Percentiles rank a stretch among this genome's conserved stretches.
phyloP scores from a whole-genome alignment of 2,797 vertebrate species.

The Ptychadena robeensis region DNA sequence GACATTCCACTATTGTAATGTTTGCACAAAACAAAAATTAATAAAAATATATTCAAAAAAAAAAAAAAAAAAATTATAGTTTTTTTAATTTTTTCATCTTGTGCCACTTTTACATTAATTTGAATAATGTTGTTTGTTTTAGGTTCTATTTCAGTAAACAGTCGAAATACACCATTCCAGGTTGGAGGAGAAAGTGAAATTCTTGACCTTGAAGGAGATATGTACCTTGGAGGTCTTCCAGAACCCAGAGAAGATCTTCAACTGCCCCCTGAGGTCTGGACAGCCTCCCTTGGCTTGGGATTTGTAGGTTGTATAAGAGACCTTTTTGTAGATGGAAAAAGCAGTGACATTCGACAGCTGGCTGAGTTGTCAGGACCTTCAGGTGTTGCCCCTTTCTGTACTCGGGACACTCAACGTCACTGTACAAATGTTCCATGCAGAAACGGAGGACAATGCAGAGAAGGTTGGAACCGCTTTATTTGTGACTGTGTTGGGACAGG shows the following conservation, averaged over 20 bases:
- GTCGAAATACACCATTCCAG: slow-evolving; percentile 86
- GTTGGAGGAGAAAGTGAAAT: slow-evolving; percentile 91
- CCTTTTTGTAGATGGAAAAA: slow-evolving; percentile 91
- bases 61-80: too few species aligned
- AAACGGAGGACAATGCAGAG: slow-evolving; percentile 84
- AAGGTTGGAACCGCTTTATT: slow-evolving; percentile 94
- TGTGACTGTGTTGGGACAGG: slow-evolving; percentile 90
- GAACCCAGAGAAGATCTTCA: slow-evolving; percentile 80
- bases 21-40: too few species aligned
- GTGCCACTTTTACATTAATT: too few species aligned
- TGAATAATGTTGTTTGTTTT: not conserved
- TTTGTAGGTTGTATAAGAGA: slow-evolving; percentile 93
- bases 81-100: too few species aligned
- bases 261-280: slow-evolving; percentile 90
- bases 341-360: slow-evolving; percentile 85
- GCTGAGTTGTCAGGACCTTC: slow-evolving; percentile 80
- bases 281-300: slow-evolving; percentile 84
- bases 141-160: slow-evolving; percentile 88
- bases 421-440: slow-evolving; percentile 84
- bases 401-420: slow-evolving; percentile 83
- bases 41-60: too few species aligned
- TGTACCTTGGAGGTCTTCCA: slow-evolving; percentile 91
- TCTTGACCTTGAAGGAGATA: slow-evolving; percentile 89
- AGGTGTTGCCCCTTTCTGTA: slow-evolving; percentile 86
- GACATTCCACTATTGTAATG: too few species aligned